Conservation (phyloP, 2,888 invertebrate species). For the Megamerina dolium region DNA sequence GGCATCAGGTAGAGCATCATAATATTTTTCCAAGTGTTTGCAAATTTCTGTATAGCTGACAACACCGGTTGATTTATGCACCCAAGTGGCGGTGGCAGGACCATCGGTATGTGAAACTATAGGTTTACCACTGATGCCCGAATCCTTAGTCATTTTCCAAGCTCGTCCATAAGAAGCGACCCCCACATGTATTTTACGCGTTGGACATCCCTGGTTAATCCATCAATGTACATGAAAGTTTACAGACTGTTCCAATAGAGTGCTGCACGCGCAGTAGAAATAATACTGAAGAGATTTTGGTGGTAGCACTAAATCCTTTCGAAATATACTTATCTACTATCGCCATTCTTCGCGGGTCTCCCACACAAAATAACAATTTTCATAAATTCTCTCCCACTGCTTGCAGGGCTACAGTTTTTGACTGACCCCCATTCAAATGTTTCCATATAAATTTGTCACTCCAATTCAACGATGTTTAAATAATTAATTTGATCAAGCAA, state of each 20-base stretch:
- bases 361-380: too few species aligned
- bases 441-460: too few species aligned
- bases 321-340: too few species aligned
- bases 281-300: too few species aligned
- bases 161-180: not conserved
- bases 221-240: not conserved
- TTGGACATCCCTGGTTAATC: not conserved
- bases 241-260: not conserved
- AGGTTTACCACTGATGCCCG: not conserved
- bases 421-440: too few species aligned
- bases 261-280: not conserved
- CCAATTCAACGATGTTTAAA: too few species aligned
- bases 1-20: constrained; percentile 60
- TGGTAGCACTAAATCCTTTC: too few species aligned
- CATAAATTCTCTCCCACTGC: too few species aligned
- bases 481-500: too few species aligned
- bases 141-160: constrained; percentile 3
- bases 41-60: constrained; percentile 58
- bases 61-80: not conserved
- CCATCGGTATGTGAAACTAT: not conserved
- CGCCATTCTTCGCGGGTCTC: too few species aligned
- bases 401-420: too few species aligned
- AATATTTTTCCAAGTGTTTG: constrained; percentile 25
- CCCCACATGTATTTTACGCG: not conserved
- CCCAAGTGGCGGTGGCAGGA: not conserved